These are phyloP conservation scores for Planiliza haematocheilus DNA, from an alignment of 2,113 vertebrate species.

Conservation along the genomic window DNA sequence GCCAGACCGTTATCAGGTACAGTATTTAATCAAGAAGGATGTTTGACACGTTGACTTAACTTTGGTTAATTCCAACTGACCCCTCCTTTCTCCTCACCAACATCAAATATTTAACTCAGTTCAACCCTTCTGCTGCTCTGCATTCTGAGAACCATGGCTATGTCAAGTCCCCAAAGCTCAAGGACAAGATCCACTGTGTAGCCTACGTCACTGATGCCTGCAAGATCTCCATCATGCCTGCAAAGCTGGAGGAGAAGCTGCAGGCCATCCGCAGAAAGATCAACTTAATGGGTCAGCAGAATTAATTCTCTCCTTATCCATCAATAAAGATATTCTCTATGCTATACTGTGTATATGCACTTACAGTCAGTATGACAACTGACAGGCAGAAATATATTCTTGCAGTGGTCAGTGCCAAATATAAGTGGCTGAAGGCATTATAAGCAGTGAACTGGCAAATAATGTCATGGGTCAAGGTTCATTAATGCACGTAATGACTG, in stretches of 20 bases:
- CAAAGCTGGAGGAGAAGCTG: conserved; percentile 57
- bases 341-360: too few species aligned
- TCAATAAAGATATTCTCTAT: too few species aligned
- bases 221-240: conserved; percentile 63
- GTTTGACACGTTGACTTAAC: neutral
- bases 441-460: too few species aligned
- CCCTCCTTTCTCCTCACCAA: neutral
- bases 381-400: too few species aligned
- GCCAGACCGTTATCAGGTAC: conserved; percentile 61
- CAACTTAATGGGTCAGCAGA: conserved; percentile 67
- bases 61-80: neutral
- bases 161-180: conserved; percentile 64
- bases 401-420: too few species aligned
- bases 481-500: too few species aligned
- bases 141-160: conserved; percentile 67
- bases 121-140: conserved; percentile 67
- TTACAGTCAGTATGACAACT: too few species aligned
- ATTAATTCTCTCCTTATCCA: too few species aligned
- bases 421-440: too few species aligned
- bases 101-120: conserved; percentile 57
- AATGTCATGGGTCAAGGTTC: too few species aligned
- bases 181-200: conserved; percentile 80
- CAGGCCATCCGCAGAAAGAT: conserved; percentile 69
- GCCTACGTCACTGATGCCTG: conserved; percentile 77
- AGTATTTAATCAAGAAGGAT: neutral